A percentile compares a stretch with the other conserved stretches of the same genome.
Conservation (phyloP, 2,113 vertebrate species). For the Leptobrachium leishanense region DNA sequence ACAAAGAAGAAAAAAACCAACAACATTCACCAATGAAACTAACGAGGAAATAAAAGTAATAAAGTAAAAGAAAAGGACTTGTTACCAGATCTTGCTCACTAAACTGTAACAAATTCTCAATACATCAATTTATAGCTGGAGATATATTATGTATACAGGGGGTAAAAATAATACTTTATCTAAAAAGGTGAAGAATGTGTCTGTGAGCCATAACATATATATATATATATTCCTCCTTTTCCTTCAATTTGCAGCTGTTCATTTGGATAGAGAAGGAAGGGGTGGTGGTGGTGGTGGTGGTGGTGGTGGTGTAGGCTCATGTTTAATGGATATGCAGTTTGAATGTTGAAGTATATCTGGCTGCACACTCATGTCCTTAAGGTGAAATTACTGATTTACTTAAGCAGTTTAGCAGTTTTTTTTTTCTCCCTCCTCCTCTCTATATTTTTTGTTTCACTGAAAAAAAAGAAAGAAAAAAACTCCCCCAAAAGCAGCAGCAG, state of each 20-base stretch:
- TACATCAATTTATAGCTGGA: too few relatives aligned
- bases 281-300: conserved; percentile 52
- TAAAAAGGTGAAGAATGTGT: conserved; percentile 79
- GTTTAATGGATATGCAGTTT: conserved; percentile 98
- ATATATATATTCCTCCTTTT: conserved; percentile 56
- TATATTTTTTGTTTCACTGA: conserved; percentile 66
- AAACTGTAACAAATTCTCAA: too few relatives aligned
- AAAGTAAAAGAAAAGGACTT: too few relatives aligned
- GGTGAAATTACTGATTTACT: conserved; percentile 99
- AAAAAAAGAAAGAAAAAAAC: conserved; percentile 48
- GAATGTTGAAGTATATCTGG: conserved; percentile 97
- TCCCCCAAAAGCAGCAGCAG: conserved; percentile 84
- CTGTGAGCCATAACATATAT: conserved; percentile 76
- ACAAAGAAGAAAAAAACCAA: too few relatives aligned
- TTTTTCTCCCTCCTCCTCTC: conserved; percentile 61
- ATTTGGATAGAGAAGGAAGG: conserved; percentile 70
- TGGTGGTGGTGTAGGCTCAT: conserved; percentile 82
- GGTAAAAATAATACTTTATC: conserved; percentile 68
- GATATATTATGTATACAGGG: too few relatives aligned
- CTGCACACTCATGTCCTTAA: conserved; percentile 99
- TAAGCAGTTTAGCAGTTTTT: conserved; percentile 98
- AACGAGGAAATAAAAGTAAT: too few relatives aligned
- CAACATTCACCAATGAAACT: too few relatives aligned
- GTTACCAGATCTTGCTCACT: too few relatives aligned
- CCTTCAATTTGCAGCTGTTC: conserved; percentile 86